These are phyloP conservation scores for Thumatha senex DNA, from an alignment of 2,888 invertebrate species.

Conservation along the genomic window DNA sequence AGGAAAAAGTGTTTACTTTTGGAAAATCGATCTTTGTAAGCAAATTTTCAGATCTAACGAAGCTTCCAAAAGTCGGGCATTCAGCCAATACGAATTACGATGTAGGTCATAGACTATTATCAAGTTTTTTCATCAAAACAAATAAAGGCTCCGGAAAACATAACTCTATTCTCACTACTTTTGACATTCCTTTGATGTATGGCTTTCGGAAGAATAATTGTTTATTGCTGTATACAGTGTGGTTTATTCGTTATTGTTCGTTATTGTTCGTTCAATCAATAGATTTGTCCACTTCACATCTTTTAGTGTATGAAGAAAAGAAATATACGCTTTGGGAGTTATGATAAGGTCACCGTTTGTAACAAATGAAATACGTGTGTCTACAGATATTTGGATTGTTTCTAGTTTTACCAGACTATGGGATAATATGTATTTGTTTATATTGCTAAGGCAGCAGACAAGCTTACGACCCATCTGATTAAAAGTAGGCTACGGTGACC, in stretches of 20 bases:
- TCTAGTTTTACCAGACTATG: too few relatives aligned
- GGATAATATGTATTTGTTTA: too few relatives aligned
- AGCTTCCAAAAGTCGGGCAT: constrained; percentile 10
- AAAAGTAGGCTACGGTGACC: too few relatives aligned
- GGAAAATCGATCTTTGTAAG: too few relatives aligned
- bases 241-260: constrained; percentile 24
- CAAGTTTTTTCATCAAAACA: constrained; percentile 25
- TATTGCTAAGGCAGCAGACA: too few relatives aligned
- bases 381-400: too few relatives aligned
- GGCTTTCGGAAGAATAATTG: constrained; percentile 32
- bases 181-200: constrained; percentile 38
- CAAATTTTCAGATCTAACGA: constrained; percentile 13
- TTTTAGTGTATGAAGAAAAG: not conserved
- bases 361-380: too few relatives aligned
- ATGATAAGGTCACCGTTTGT: too few relatives aligned
- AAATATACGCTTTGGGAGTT: not conserved
- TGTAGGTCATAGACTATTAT: constrained; percentile 13
- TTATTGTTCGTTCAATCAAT: constrained; percentile 5
- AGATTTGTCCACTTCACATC: not conserved
- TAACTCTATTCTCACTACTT: constrained; percentile 32
- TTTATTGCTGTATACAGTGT: constrained; percentile 18
- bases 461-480: too few relatives aligned
- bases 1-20: not conserved
- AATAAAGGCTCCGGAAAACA: constrained; percentile 33
- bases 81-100: constrained; percentile 8